Percentiles rank a stretch among this genome's conserved stretches.
Evolutionary conservation across 2,113 vertebrate species (phyloP).

Genomic region (Nannobrachium achirus): DNA sequence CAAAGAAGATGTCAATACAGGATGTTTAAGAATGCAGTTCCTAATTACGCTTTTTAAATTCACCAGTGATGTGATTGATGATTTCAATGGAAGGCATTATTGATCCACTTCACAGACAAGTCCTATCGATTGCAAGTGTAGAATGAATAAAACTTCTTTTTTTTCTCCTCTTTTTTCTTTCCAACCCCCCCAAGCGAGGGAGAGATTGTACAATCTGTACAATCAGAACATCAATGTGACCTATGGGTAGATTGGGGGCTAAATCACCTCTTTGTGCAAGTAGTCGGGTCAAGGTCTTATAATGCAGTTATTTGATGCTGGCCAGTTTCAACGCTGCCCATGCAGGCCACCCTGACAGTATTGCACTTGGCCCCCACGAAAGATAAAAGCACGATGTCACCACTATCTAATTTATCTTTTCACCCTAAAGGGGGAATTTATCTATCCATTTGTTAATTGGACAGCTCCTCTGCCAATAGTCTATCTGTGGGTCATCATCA

Average conservation of each 20-base stretch:
- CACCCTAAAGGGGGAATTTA: conserved; percentile 34
- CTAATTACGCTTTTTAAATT: conserved; percentile 84
- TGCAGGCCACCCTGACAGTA: conserved; percentile 30
- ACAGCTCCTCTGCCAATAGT: conserved; percentile 55
- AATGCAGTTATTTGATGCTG: conserved; percentile 6
- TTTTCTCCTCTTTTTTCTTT: no score
- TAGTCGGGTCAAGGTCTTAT: conserved; percentile 62
- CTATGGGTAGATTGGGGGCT: conserved; percentile 73
- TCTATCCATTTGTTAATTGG: conserved; percentile 63
- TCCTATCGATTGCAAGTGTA: conserved; percentile 83
- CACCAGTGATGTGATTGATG: conserved; percentile 79
- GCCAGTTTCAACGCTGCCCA: no score
- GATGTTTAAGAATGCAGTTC: conserved; percentile 81
- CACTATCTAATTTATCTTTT: conserved; percentile 51
- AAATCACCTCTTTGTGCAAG: conserved; percentile 71
- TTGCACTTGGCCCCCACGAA: not conserved
- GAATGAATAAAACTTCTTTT: conserved; percentile 75
- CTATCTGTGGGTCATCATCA: no score
- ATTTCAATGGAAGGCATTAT: conserved; percentile 83
- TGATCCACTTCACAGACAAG: conserved; percentile 85
- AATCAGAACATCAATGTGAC: conserved; percentile 79
- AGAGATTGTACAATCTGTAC: conserved; percentile 77
- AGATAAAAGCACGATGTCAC: conserved; percentile 29
- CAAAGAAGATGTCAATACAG: conserved; percentile 80
- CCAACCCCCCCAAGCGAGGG: conserved; percentile 59